phyloP scores from a whole-genome alignment of 2,888 invertebrate species.

The Drosophila birchii region DNA sequence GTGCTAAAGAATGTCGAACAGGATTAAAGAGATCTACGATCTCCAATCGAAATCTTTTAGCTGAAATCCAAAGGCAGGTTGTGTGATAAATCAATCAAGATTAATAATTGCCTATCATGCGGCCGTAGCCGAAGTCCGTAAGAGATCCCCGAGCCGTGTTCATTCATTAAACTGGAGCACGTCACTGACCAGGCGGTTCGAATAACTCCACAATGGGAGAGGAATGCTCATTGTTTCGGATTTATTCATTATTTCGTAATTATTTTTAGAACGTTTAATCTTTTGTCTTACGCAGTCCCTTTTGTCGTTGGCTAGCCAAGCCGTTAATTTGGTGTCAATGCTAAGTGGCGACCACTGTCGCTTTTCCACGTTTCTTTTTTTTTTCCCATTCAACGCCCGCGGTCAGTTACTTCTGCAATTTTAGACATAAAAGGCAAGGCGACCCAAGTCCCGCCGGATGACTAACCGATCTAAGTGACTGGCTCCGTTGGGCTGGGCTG shows the following conservation, averaged over 20 bases:
- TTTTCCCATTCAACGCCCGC: slow-evolving; percentile 59
- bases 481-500: slow-evolving; percentile 33
- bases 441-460: slow-evolving; percentile 44
- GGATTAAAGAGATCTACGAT: slow-evolving; percentile 53
- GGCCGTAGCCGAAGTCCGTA: not conserved
- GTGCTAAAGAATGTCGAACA: slow-evolving; percentile 79
- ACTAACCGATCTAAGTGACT: slow-evolving; percentile 48
- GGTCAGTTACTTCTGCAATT: slow-evolving; percentile 80
- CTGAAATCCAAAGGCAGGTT: slow-evolving; percentile 35
- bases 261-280: slow-evolving; percentile 69
- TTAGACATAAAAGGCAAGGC: slow-evolving; percentile 79
- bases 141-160: slow-evolving; percentile 35
- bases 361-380: slow-evolving; percentile 9
- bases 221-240: slow-evolving; percentile 56
- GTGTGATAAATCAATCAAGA: slow-evolving; percentile 78
- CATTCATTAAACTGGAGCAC: slow-evolving; percentile 58
- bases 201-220: slow-evolving; percentile 68
- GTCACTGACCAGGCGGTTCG: slow-evolving; percentile 69
- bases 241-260: slow-evolving; percentile 14
- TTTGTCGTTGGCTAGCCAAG: slow-evolving; percentile 42
- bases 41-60: slow-evolving; percentile 21
- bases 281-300: slow-evolving; percentile 49
- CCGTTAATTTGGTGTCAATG: slow-evolving; percentile 83
- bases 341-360: slow-evolving; percentile 64
- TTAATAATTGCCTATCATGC: slow-evolving; percentile 72